Conservation (phyloP, 35 echinoderm and acorn worm species). For the Anneissia japonica region DNA sequence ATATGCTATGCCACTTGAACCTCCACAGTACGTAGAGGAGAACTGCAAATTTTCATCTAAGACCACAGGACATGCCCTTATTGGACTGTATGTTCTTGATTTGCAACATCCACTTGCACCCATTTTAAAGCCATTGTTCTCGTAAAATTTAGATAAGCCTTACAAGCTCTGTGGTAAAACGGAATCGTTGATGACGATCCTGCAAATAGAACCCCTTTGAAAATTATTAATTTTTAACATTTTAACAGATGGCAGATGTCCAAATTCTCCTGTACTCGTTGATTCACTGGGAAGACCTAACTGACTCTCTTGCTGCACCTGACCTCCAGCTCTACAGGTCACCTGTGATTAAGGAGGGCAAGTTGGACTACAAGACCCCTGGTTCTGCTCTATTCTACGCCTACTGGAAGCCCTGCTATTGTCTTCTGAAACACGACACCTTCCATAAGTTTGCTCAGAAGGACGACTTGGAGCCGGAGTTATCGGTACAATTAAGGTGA, state of each 20-base stretch:
- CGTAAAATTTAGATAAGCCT: background rate
- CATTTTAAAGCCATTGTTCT: background rate
- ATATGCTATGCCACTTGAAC: no score
- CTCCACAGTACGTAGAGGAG: no score
- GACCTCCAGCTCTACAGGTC: conserved; percentile 51
- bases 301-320: conserved; percentile 28
- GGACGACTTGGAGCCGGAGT: conserved; percentile 31
- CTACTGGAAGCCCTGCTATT: conserved; percentile 56
- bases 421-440: conserved; percentile 39
- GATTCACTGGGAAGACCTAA: conserved; percentile 67
- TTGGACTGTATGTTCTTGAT: background rate
- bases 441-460: conserved; percentile 31
- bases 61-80: background rate
- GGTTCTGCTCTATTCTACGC: conserved; percentile 29
- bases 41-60: no score
- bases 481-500: conserved; percentile 46
- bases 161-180: background rate
- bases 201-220: no score
- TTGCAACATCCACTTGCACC: background rate
- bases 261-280: conserved; percentile 56
- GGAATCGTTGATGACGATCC: background rate
- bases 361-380: conserved; percentile 35
- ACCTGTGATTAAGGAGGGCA: conserved; percentile 35
- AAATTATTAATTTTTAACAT: background rate
- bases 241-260: conserved; percentile 41